These are phyloP conservation scores for Chiloscyllium plagiosum DNA, from an alignment of 2,113 vertebrate genomes.

Conservation along the genomic window DNA sequence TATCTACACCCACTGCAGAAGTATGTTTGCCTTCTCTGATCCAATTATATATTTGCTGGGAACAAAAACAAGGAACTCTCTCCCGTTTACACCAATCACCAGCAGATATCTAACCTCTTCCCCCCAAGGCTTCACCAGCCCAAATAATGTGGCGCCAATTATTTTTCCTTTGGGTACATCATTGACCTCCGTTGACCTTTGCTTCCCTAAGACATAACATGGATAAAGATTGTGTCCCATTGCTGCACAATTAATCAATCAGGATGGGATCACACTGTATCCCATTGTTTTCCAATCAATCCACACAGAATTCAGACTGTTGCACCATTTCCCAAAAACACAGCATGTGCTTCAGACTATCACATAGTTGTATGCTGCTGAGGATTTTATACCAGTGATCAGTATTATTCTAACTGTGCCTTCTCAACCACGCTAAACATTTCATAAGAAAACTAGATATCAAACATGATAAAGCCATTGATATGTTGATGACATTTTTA, in stretches of 20 bases:
- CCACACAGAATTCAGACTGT: background rate
- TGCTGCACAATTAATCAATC: background rate
- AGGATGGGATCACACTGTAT: too few species aligned
- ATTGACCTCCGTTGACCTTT: background rate
- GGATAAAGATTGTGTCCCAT: background rate
- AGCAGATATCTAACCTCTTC: background rate
- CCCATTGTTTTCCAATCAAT: background rate
- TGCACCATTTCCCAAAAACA: background rate
- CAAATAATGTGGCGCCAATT: background rate
- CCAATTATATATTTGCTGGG: background rate
- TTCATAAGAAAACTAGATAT: background rate
- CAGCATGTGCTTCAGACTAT: background rate
- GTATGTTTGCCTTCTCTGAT: too few species aligned
- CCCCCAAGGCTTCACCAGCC: background rate
- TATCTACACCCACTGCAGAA: background rate
- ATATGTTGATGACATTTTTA: background rate
- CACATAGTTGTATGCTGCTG: background rate
- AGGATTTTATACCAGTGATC: background rate
- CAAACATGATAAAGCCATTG: background rate
- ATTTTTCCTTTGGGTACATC: background rate
- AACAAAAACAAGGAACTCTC: background rate
- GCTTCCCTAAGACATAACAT: background rate
- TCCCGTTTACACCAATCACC: background rate
- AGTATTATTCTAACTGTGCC: background rate
- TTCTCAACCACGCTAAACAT: background rate